Evolutionary conservation across 2,113 vertebrate species (phyloP).

Genomic region (Athene cunicularia): DNA sequence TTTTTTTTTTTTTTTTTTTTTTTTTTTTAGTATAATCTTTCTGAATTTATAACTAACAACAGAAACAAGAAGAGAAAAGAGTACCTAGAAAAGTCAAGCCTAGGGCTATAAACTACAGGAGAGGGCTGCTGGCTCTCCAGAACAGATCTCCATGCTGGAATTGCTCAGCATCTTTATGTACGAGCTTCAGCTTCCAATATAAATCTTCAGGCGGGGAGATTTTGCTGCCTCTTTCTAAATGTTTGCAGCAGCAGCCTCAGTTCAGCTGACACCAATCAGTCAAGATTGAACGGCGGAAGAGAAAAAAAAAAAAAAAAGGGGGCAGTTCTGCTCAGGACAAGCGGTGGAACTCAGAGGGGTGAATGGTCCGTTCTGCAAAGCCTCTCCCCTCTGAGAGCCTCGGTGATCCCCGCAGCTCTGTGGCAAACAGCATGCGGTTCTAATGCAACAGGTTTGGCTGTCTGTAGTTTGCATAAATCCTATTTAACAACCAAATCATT

Average conservation of each 20-base stretch:
- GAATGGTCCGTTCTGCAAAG: not conserved
- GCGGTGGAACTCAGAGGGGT: not conserved
- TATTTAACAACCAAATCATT: not conserved
- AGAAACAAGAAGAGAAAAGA: not conserved
- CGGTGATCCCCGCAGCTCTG: not conserved
- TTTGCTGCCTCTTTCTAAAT: not conserved
- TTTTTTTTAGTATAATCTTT: not conserved
- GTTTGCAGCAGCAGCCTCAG: not conserved
- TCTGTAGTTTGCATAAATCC: not conserved
- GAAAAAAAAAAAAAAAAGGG: not conserved
- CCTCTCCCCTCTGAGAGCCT: not conserved
- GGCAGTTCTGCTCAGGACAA: not conserved
- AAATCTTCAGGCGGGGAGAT: not conserved
- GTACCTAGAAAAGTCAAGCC: not conserved
- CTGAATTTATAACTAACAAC: not conserved
- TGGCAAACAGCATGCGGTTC: not conserved
- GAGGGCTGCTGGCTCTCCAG: not conserved
- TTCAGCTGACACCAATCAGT: not conserved
- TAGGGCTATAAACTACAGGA: not conserved
- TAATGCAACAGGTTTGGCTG: not conserved
- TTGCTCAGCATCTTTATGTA: not conserved
- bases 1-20: not conserved
- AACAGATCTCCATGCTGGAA: not conserved
- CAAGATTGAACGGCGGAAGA: not conserved
- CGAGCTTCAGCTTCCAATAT: rapidly evolving